Evolutionary conservation across 2,113 vertebrate genomes (phyloP), one percentile per base, ranked within the genome.

Genomic region (Petrocephalus zakoni): DNA sequence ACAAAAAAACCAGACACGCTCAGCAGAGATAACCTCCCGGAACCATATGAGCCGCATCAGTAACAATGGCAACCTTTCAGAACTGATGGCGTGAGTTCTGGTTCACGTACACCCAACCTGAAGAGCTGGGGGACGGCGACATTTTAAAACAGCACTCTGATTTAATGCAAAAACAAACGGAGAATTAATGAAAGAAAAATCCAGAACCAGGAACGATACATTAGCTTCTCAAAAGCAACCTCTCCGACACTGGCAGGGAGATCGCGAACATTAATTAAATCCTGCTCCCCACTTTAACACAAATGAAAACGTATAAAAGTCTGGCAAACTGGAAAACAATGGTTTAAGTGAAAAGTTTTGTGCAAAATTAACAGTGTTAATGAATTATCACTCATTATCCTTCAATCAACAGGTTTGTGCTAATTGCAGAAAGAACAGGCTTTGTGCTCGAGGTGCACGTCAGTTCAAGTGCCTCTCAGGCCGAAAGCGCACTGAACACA

Each of bases 371-470:
- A 94, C 94, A 89, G 91, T 82, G 94, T 93, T 95, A 96, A 96
- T 96, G 94, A 96, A 96, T 94, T 95, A 93, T 93, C 92, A 92
- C 94, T 95, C 95, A 95, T 95, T 96, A 95, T 95, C 94, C 92
- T 93, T 90, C 93, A 95, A 95, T 96, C 95, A 96, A 95, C 94
- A 94, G 94, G 94, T 94, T 93, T 87, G 92, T 91, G 95, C 95
- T 96, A 95, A 95, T 95, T 96, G 95, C 91, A 90, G 93, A 91
- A 94, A 93, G 94, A 93, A 95, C 93, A 91, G 93, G 94, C 93
- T 94, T 91, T 89, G 93, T 92, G 94, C 94, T 93, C 92, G 93
- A 93, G 91, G 92, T 91, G 93, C 92, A 92, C 90, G 88, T 87
- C 88, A 93, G 89, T 93, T 91, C 92, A 92, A 93, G 93, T 93